These are phyloP conservation scores for Syncerus caffer DNA, from an alignment of 2,797 vertebrate genomes.

Conservation along the genomic window DNA sequence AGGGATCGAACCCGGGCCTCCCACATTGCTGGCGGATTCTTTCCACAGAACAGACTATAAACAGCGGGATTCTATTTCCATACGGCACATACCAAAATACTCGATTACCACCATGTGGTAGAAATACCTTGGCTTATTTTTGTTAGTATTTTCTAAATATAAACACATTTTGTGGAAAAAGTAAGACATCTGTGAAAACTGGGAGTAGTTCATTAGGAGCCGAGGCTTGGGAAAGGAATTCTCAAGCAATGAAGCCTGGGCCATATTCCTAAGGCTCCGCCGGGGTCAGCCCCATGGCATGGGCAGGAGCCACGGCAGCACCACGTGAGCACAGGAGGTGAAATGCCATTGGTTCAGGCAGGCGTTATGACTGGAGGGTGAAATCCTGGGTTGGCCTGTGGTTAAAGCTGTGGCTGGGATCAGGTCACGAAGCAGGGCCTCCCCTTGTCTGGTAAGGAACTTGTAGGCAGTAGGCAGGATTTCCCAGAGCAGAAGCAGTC, in stretches of 20 bases:
- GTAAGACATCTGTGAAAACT: not conserved
- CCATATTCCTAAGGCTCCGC: too few species aligned
- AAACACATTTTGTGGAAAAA: not conserved
- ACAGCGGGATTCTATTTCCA: not conserved
- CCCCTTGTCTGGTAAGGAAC: not conserved
- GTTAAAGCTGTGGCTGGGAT: not conserved
- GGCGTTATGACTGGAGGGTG: not conserved
- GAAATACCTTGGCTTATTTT: not conserved
- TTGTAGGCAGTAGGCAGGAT: not conserved
- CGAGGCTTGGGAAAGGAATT: not conserved
- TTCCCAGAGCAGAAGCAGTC: not conserved
- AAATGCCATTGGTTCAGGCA: too few species aligned
- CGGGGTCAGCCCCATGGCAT: not conserved
- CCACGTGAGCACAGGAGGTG: not conserved
- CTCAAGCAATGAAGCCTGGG: not conserved
- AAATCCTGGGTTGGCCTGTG: not conserved
- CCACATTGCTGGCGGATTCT: not conserved
- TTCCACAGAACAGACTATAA: not conserved
- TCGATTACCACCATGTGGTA: not conserved
- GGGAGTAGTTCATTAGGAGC: not conserved
- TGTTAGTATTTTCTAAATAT: not conserved
- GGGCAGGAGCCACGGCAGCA: not conserved
- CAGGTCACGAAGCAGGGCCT: not conserved
- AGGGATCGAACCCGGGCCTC: not conserved
- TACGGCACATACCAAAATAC: not conserved